Percentiles rank a stretch among this genome's conserved stretches.
These are phyloP conservation scores for Cyclina sinensis DNA, from an alignment of 1,140 invertebrate species.

Conservation along the genomic window DNA sequence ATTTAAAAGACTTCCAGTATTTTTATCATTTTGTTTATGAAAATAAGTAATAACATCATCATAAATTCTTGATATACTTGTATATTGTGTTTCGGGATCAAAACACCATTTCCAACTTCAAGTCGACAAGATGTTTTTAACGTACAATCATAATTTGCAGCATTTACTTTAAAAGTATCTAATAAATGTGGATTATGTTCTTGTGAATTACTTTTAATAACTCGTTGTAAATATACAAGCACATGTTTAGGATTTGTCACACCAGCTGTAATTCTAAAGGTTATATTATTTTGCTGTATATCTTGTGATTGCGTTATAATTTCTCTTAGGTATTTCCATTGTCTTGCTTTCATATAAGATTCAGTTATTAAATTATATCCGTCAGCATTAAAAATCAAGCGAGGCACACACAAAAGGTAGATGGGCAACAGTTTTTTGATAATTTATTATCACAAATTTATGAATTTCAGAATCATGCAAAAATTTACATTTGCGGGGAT, in stretches of 20 bases:
- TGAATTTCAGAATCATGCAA: no score
- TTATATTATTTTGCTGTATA: not conserved
- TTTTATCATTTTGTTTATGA: not conserved
- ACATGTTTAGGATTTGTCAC: not conserved
- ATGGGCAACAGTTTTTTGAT: no score
- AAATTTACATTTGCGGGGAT: no score
- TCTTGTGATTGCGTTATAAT: not conserved
- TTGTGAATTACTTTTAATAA: not conserved
- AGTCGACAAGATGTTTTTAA: no score
- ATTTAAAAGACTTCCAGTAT: not conserved
- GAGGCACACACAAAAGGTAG: no score
- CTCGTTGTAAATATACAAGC: not conserved
- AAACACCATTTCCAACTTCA: no score
- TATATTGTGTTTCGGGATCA: no score
- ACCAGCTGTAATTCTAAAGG: not conserved
- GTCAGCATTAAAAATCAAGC: not conserved
- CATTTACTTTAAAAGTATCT: no score
- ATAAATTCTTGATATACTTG: not conserved
- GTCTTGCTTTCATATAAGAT: not conserved
- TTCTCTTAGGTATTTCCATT: not conserved
- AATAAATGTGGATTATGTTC: no score
- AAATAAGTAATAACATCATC: not conserved
- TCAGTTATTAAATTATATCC: not conserved
- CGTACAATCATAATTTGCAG: no score
- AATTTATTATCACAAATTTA: no score